Evolutionary conservation across 2,888 invertebrate species (phyloP).

Genomic region (Rhogogaster chlorosoma): DNA sequence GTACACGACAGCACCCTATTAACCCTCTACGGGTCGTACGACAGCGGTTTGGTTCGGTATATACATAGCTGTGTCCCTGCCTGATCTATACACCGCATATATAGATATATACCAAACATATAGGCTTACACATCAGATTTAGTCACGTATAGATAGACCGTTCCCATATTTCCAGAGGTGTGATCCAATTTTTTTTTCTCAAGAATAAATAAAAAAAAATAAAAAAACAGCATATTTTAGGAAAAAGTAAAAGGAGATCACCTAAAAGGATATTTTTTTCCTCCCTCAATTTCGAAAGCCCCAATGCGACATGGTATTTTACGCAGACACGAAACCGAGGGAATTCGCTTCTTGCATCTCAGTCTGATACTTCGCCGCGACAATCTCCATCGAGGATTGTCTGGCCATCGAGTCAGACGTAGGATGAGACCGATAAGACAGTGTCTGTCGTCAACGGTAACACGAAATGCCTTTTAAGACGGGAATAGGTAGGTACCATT

Average conservation of each 20-base stretch:
- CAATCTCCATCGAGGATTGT: background rate
- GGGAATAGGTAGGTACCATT: background rate
- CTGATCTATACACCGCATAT: background rate
- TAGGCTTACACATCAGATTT: background rate
- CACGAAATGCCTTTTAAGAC: conserved; percentile 20
- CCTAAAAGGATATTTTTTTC: background rate
- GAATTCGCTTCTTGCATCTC: background rate
- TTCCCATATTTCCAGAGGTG: background rate
- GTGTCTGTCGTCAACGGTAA: background rate
- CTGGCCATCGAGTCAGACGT: conserved; percentile 1
- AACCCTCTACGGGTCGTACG: conserved; percentile 16
- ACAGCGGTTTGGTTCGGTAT: background rate
- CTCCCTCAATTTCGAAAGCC: background rate
- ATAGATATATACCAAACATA: background rate
- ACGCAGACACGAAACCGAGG: background rate
- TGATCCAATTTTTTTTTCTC: background rate
- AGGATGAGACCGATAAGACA: background rate
- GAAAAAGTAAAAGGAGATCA: background rate
- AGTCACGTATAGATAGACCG: background rate
- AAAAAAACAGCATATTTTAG: background rate
- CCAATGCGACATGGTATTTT: background rate
- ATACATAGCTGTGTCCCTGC: background rate
- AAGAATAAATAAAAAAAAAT: no score
- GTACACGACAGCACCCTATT: conserved; percentile 37
- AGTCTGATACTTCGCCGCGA: background rate